Conservation (phyloP, 2,113 vertebrate species). For the Bos taurus region DNA sequence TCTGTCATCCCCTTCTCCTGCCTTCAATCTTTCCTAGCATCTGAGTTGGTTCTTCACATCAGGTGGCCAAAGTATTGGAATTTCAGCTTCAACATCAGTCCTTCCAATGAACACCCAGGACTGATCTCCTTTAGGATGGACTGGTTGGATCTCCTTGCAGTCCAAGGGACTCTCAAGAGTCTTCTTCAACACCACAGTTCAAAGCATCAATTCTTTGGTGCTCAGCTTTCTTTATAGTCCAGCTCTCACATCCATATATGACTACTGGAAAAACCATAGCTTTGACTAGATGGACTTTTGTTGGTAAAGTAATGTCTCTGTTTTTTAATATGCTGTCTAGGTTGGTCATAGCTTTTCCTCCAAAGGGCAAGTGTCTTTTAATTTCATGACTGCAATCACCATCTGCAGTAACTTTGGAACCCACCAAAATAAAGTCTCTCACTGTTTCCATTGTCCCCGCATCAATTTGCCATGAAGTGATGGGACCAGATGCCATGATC, state of each 20-base stretch:
- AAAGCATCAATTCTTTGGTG: rapidly evolving
- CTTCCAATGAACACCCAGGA: background rate
- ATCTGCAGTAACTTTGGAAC: background rate
- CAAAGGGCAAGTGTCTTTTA: background rate
- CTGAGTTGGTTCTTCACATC: background rate
- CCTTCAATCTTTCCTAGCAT: background rate
- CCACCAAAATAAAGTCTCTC: background rate
- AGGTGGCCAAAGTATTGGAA: background rate
- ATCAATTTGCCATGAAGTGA: background rate
- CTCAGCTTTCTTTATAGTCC: background rate
- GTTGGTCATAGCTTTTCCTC: background rate
- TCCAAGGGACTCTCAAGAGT: background rate
- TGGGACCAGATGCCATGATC: background rate
- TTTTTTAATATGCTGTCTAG: background rate
- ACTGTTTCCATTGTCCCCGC: background rate
- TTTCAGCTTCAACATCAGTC: background rate
- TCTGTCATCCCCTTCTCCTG: background rate
- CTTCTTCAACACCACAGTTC: background rate
- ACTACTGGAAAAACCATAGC: background rate
- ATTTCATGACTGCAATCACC: background rate
- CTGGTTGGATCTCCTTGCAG: background rate
- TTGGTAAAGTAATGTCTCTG: background rate
- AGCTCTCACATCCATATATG: background rate
- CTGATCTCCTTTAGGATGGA: background rate
- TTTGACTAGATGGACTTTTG: background rate